Percentiles rank a stretch among this genome's conserved stretches.
phyloP scores from a whole-genome alignment of 2,888 invertebrate genomes.

The Dorcus parallelipipedus region DNA sequence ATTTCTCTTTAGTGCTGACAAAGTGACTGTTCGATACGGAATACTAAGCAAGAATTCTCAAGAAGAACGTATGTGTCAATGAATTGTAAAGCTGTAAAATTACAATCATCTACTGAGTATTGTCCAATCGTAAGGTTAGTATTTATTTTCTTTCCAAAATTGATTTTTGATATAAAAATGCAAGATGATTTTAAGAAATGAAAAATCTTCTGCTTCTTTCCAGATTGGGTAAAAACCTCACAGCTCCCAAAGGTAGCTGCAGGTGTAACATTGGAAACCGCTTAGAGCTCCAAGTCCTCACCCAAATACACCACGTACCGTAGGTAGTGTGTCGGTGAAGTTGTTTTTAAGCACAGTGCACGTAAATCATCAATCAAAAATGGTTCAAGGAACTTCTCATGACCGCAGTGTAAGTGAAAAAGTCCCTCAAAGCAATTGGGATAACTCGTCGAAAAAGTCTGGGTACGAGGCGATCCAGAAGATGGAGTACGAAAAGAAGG shows the following conservation, averaged over 20 bases:
- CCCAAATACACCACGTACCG: conserved; percentile 82
- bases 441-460: conserved; percentile 43
- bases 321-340: conserved; percentile 49
- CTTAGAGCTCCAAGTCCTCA: conserved; percentile 79
- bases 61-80: conserved; percentile 46
- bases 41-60: conserved; percentile 4
- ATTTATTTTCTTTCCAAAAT: background rate
- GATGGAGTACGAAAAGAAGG: conserved; percentile 41
- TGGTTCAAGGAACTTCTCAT: conserved; percentile 43
- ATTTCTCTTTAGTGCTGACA: background rate
- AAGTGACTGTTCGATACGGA: conserved; percentile 3
- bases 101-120: conserved; percentile 42
- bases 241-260: conserved; percentile 78
- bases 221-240: conserved; percentile 80
- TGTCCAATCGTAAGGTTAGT: conserved; percentile 46
- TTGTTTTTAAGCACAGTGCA: too few species aligned
- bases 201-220: background rate
- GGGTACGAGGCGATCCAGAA: conserved; percentile 42
- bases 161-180: background rate
- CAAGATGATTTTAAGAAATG: background rate
- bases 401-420: conserved; percentile 22
- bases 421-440: conserved; percentile 27
- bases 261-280: conserved; percentile 82
- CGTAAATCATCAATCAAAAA: conserved; percentile 22
- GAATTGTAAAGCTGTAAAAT: conserved; percentile 43